A percentile compares a stretch with the other conserved stretches of the same genome.
phyloP scores from a whole-genome alignment of 2,113 vertebrate species.

The Triplophysa rosa region DNA sequence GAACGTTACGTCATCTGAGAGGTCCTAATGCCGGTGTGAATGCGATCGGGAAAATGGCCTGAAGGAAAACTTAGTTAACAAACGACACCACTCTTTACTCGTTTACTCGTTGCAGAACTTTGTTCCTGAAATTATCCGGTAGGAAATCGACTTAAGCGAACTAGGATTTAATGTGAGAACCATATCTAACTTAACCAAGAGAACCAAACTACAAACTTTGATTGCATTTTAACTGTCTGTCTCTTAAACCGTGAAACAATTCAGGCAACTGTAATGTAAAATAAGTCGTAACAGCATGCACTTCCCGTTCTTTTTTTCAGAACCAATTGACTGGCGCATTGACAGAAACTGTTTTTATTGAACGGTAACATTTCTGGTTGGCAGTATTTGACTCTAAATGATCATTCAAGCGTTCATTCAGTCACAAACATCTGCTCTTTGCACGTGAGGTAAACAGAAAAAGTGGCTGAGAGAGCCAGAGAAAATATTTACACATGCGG shows the following conservation, averaged over 20 bases:
- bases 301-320: background rate
- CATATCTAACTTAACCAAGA: too few relatives aligned
- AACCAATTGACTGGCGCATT: background rate
- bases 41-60: too few relatives aligned
- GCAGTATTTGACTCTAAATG: background rate
- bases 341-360: slow-evolving; percentile 6
- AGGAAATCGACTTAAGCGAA: too few relatives aligned
- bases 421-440: slow-evolving; percentile 44
- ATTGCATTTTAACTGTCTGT: background rate
- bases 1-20: too few relatives aligned
- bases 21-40: too few relatives aligned
- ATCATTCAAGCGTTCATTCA: slow-evolving; percentile 27
- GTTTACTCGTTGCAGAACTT: too few relatives aligned
- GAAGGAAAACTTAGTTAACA: too few relatives aligned
- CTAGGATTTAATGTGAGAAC: too few relatives aligned
- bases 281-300: slow-evolving; percentile 9
- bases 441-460: slow-evolving; percentile 13
- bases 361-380: slow-evolving; percentile 22
- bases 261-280: background rate
- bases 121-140: too few relatives aligned
- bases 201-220: too few relatives aligned
- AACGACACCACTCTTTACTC: too few relatives aligned
- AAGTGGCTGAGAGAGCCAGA: slow-evolving; percentile 14
- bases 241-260: background rate
- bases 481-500: slow-evolving; percentile 17